Base-by-base conservation (phyloP, 2,113 vertebrate genomes). In the Oncorhynchus gorbuscha region DNA sequence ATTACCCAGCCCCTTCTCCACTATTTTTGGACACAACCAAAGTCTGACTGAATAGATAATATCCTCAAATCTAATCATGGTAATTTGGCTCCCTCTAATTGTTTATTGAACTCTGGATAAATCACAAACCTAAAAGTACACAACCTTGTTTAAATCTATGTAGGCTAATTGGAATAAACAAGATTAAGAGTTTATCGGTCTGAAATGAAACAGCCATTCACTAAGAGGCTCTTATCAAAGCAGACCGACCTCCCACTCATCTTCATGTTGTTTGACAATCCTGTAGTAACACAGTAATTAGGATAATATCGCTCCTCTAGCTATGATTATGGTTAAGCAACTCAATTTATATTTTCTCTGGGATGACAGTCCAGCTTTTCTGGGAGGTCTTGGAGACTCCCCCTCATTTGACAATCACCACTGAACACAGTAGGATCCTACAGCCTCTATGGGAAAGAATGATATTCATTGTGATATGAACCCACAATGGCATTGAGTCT, bases 81-180 rank as follows among this genome's bases (percentile, higher is more conserved):
- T 87, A 80, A 86, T 88, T 89, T 78, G 45, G 75, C 75, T 76
- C 64, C 78, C 76, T 20, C 24, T 91, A 87, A 91, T 90, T 88
- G 85, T 86, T 89, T 90, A 91, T 90, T 76, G 39, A 71, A 71
- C 65, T 7, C 1, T 26, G 24, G 70, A 51, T 3, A 71, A 51
- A 16, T 11, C 20, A 69, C 35, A 48, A 32, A 39, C 35, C 39
- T 11, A 35, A n/a, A 85, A 87, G 78, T 82, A 30, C 51, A 72
- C 71, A 59, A 30, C 39, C 9, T 18, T 28, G 11, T 16, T 18
- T 49, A 72, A 72, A 59, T 55, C 26, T 3, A 14, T 59, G 49
- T 58, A 72, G 16, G 51, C 51, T 55, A 55, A 58, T 32, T 26
- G 26, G 12, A 72, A 58, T 32, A 9, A 51, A 71, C 45, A 51